Percentiles rank a stretch among this genome's conserved stretches.
phyloP scores from a whole-genome alignment of 1,140 invertebrate species.

The Bombus waltoni region DNA sequence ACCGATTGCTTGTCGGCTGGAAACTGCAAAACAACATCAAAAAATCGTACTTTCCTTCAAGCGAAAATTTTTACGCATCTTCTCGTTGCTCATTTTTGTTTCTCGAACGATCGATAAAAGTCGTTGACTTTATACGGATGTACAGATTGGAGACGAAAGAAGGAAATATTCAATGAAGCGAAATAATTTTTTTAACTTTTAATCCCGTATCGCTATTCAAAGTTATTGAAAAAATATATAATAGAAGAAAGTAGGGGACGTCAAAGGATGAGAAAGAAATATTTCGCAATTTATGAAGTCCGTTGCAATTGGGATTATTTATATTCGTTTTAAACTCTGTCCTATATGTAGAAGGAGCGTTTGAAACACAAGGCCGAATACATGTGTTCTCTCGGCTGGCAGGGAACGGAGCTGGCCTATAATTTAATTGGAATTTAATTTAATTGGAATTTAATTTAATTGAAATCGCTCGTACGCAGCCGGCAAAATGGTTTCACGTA shows the following conservation, averaged over 20 bases:
- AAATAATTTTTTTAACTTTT: not conserved
- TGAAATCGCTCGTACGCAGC: slow-evolving; percentile 44
- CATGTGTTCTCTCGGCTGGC: not conserved
- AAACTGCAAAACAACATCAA: not conserved
- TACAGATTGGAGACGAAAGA: not conserved
- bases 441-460: slow-evolving; percentile 57
- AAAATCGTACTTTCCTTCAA: not conserved
- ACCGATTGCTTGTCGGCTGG: not conserved
- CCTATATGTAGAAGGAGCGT: not conserved
- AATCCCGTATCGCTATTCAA: not conserved
- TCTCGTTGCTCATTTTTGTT: not conserved
- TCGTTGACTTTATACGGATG: not conserved
- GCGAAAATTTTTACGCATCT: not conserved
- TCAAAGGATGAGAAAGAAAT: not conserved
- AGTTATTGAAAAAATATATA: not conserved
- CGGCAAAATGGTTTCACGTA: slow-evolving; percentile 37
- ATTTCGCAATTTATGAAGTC: not conserved
- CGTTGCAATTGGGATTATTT: not conserved
- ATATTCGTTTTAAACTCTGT: slow-evolving; percentile 18
- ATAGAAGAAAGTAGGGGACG: not conserved
- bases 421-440: slow-evolving; percentile 53
- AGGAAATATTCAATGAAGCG: not conserved
- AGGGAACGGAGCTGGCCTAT: slow-evolving; percentile 23
- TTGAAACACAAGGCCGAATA: slow-evolving; percentile 13
- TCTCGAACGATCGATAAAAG: not conserved